phyloP scores from a whole-genome alignment of 2,888 invertebrate genomes.

The Acheta domesticus region DNA sequence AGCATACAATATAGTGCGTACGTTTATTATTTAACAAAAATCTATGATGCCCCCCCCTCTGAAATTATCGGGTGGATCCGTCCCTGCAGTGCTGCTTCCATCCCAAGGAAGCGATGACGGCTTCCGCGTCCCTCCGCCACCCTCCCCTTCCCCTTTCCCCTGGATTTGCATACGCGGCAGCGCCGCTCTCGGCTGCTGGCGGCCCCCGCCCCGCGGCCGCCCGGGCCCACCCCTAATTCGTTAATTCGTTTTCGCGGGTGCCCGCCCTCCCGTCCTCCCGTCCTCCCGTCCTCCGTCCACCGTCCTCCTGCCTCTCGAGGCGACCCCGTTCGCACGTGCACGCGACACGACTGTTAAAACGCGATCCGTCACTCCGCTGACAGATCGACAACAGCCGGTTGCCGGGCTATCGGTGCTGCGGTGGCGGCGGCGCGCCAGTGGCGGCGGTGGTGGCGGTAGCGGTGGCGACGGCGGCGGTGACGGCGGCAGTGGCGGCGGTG shows the following conservation, averaged over 20 bases:
- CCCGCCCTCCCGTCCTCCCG: background rate
- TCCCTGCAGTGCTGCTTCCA: too few species aligned
- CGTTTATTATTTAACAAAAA: too few species aligned
- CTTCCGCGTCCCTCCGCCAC: too few species aligned
- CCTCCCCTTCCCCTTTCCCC: too few species aligned
- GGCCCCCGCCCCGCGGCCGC: background rate
- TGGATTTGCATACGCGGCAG: background rate
- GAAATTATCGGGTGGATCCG: too few species aligned
- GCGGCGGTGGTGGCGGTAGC: background rate
- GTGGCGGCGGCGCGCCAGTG: background rate
- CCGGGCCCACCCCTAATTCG: background rate
- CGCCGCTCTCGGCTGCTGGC: background rate
- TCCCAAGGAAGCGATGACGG: too few species aligned
- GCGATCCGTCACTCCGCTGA: background rate
- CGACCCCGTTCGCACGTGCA: background rate
- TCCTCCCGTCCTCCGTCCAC: background rate
- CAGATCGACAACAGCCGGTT: background rate
- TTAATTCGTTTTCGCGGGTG: background rate
- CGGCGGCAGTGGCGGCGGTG: background rate
- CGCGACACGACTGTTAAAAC: conserved; percentile 9
- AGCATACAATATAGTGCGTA: too few species aligned
- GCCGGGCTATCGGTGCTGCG: background rate
- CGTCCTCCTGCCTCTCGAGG: background rate
- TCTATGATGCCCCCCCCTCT: too few species aligned
- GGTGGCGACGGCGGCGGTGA: background rate